phyloP scores from a whole-genome alignment of 2,113 vertebrate genomes.

The Psittacara wagleri region DNA sequence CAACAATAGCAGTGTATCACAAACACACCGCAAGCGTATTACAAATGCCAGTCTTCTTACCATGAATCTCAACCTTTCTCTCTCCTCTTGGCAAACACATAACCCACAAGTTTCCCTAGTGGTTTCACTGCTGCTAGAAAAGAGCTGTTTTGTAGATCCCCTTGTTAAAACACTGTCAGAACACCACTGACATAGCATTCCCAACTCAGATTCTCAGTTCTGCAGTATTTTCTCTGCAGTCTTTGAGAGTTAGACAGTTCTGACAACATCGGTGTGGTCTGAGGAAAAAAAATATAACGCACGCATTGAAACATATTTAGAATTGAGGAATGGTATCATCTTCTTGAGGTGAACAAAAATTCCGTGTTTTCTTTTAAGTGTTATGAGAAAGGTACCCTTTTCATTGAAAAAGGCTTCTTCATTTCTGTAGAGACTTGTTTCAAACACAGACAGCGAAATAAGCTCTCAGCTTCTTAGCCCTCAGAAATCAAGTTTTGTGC shows the following conservation, averaged over 20 bases:
- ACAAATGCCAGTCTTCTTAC: not conserved
- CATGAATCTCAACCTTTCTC: not conserved
- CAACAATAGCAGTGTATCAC: not conserved
- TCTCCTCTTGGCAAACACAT: not conserved
- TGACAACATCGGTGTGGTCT: not conserved
- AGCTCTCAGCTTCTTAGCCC: not conserved
- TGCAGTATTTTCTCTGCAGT: not conserved
- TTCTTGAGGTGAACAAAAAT: constrained; percentile 9
- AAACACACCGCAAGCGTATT: not conserved
- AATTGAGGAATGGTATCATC: not conserved
- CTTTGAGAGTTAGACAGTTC: not conserved
- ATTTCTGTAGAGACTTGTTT: not conserved
- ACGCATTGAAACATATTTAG: not conserved
- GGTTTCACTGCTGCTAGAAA: not conserved
- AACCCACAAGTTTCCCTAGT: not conserved
- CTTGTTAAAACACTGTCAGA: not conserved
- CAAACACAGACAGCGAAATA: not conserved
- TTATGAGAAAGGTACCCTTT: constrained; percentile 43
- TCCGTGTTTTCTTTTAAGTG: not conserved
- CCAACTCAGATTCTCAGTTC: constrained; percentile 41
- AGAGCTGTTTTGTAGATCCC: constrained; percentile 21
- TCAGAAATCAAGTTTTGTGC: not conserved
- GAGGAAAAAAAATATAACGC: not conserved
- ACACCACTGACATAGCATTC: constrained; percentile 14
- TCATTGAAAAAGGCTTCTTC: not conserved